Evolutionary conservation across 2,797 vertebrate species (phyloP).

Genomic region (Schizopygopsis malacanthus): DNA sequence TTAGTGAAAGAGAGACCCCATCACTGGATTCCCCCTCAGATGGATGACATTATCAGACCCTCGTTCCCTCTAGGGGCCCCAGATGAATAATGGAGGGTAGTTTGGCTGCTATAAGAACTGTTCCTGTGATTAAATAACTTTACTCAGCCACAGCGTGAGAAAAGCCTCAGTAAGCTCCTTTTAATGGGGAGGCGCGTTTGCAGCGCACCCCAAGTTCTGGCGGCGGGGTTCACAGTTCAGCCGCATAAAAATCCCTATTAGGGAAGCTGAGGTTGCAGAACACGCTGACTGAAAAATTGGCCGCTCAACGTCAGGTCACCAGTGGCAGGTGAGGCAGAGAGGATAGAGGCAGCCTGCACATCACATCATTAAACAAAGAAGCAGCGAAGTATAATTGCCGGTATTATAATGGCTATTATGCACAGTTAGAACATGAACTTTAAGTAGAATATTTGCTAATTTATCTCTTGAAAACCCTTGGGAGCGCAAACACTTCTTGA

Average conservation of each 20-base stretch:
- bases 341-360: constrained; percentile 66
- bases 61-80: constrained; percentile 70
- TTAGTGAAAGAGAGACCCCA: constrained; percentile 20
- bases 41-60: constrained; percentile 73
- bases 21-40: constrained; percentile 67
- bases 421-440: constrained; percentile 76
- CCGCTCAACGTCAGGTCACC: constrained; percentile 72
- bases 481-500: constrained; percentile 69
- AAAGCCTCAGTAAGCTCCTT: constrained; percentile 86
- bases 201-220: constrained; percentile 73
- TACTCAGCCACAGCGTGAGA: constrained; percentile 75
- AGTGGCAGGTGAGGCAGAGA: constrained; percentile 76
- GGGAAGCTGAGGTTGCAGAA: constrained; percentile 89
- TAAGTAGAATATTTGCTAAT: constrained; percentile 72
- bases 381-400: constrained; percentile 80
- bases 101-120: constrained; percentile 78
- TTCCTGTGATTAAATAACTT: constrained; percentile 84
- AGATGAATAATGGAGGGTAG: constrained; percentile 80
- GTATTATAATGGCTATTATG: constrained; percentile 82
- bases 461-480: constrained; percentile 77
- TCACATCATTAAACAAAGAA: constrained; percentile 76
- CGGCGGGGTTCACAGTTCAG: constrained; percentile 80
- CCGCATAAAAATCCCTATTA: constrained; percentile 78
- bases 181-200: constrained; percentile 83
- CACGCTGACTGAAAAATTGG: constrained; percentile 84